Conservation (phyloP, 92 coral and sea anemone genomes). For the Galaxea fascicularis region DNA sequence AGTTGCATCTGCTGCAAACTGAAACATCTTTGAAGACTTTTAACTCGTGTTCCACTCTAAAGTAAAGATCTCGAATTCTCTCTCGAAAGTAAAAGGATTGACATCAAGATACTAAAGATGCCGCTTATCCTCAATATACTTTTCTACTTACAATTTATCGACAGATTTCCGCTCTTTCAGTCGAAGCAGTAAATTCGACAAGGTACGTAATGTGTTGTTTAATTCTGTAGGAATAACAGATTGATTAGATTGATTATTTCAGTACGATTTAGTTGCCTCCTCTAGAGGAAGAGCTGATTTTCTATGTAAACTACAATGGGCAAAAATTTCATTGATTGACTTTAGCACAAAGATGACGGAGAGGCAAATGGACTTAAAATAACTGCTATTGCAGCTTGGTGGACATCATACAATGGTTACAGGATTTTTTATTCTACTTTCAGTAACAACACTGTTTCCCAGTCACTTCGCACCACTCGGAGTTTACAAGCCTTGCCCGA, state of each 20-base stretch:
- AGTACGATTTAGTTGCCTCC: too few relatives aligned
- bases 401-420: too few relatives aligned
- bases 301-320: too few relatives aligned
- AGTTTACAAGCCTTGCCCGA: conserved; percentile 18
- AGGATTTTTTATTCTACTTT: not conserved
- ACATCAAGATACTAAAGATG: not conserved
- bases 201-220: not conserved
- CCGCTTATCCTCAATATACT: too few relatives aligned
- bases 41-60: too few relatives aligned
- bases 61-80: not conserved
- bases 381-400: too few relatives aligned
- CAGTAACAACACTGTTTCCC: not conserved
- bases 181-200: not conserved
- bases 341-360: too few relatives aligned
- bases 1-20: not conserved
- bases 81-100: not conserved
- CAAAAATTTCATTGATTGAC: too few relatives aligned
- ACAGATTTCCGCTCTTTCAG: too few relatives aligned
- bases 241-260: not conserved
- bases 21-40: too few relatives aligned
- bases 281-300: too few relatives aligned
- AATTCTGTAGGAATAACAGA: not conserved
- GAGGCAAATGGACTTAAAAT: too few relatives aligned
- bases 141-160: not conserved
- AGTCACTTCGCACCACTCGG: not conserved